Evolutionary conservation across 2,113 vertebrate species (phyloP).

Genomic region (Zosterops pallidus): DNA sequence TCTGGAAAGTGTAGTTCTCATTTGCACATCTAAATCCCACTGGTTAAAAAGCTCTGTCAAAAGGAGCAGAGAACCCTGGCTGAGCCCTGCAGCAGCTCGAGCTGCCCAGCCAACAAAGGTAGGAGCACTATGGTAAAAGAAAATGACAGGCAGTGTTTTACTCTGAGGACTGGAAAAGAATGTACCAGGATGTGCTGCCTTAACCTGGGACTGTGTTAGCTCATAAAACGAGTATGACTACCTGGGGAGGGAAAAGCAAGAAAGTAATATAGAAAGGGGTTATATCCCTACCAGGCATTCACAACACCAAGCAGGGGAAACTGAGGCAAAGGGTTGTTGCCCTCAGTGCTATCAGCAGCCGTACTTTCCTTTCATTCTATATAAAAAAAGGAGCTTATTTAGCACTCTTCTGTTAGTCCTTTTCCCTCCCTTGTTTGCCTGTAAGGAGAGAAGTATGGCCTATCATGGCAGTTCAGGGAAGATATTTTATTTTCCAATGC

Average conservation of each 20-base stretch:
- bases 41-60: background rate
- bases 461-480: background rate
- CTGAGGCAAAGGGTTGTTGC: background rate
- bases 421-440: background rate
- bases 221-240: background rate
- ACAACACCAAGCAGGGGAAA: background rate
- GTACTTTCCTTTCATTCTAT: background rate
- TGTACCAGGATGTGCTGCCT: background rate
- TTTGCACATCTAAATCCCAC: background rate
- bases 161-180: background rate
- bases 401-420: background rate
- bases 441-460: background rate
- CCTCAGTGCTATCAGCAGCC: fast-evolving
- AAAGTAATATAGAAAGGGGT: background rate
- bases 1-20: background rate
- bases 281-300: background rate
- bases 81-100: background rate
- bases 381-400: background rate
- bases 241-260: background rate
- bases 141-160: background rate
- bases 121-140: background rate
- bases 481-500: background rate
- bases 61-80: background rate
- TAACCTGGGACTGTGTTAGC: background rate
- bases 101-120: background rate